Conservation (phyloP, 2,797 vertebrate species). For the Smutsia temminckii region DNA sequence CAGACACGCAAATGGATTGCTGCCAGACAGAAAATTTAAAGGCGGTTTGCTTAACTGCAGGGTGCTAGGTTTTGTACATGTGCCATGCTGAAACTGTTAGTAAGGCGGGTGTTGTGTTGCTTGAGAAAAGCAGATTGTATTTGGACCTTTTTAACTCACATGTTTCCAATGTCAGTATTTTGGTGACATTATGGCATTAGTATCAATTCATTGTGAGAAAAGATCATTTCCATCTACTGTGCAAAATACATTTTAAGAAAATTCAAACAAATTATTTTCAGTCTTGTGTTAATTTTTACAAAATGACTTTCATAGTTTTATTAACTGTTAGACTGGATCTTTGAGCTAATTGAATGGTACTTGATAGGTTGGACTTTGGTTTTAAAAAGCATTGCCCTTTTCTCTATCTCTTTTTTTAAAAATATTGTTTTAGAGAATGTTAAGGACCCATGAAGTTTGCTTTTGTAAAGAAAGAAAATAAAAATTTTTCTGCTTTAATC, state of each 20-base stretch:
- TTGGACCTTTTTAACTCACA: conserved; percentile 62
- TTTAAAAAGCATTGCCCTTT: conserved; percentile 51
- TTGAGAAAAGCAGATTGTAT: conserved; percentile 76
- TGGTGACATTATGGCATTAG: conserved; percentile 60
- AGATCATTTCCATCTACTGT: conserved; percentile 32
- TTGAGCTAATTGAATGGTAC: conserved; percentile 61
- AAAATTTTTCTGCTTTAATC: conserved; percentile 60
- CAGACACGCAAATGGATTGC: conserved; percentile 74
- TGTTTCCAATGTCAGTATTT: conserved; percentile 58
- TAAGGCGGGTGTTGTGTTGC: conserved; percentile 72
- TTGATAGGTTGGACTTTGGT: conserved; percentile 44
- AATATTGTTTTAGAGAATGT: conserved; percentile 48
- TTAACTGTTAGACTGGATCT: conserved; percentile 63
- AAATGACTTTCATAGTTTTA: conserved; percentile 67
- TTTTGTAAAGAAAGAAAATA: conserved; percentile 53
- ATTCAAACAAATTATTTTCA: conserved; percentile 55
- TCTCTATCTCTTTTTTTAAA: not conserved
- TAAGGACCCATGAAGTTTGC: conserved; percentile 57
- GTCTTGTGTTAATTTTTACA: conserved; percentile 62
- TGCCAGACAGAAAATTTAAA: conserved; percentile 82
- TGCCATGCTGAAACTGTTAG: conserved; percentile 74
- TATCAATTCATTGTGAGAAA: conserved; percentile 59
- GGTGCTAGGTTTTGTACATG: conserved; percentile 74
- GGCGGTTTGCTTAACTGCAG: conserved; percentile 80
- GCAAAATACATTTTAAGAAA: conserved; percentile 63